Percentiles rank a stretch among this genome's conserved stretches.
phyloP scores from a whole-genome alignment of 2,113 vertebrate species.

The Mus pahari region DNA sequence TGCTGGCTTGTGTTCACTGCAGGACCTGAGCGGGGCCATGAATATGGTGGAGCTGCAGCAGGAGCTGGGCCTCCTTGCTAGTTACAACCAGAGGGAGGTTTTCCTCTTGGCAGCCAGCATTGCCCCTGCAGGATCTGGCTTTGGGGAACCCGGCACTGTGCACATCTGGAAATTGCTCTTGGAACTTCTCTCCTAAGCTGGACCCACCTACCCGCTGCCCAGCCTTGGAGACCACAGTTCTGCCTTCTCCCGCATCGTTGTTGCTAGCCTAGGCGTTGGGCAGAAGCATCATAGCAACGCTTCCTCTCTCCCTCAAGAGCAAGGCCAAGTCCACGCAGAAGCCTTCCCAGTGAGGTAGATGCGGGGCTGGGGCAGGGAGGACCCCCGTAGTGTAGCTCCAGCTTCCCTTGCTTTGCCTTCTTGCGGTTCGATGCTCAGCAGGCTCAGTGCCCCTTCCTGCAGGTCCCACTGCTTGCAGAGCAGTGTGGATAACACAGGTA shows the following conservation, averaged over 20 bases:
- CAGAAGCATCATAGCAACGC: neutral
- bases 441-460: neutral
- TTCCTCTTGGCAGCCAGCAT: constrained; percentile 91
- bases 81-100: constrained; percentile 86
- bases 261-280: neutral
- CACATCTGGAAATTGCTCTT: constrained; percentile 90
- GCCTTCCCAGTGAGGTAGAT: neutral
- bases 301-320: neutral
- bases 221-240: neutral
- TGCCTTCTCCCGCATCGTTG: neutral
- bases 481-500: neutral
- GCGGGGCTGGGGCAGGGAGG: neutral
- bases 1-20: neutral
- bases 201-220: neutral
- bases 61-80: constrained; percentile 87
- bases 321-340: neutral
- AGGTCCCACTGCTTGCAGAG: neutral
- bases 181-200: constrained; percentile 86
- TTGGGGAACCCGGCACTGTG: constrained; percentile 84
- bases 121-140: constrained; percentile 82
- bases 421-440: neutral
- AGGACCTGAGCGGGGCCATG: constrained; percentile 90
- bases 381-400: neutral
- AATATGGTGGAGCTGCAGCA: constrained; percentile 87
- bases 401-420: neutral